Base-by-base conservation (phyloP, 2,113 vertebrate species). In the Onychorhynchus coronatus region DNA sequence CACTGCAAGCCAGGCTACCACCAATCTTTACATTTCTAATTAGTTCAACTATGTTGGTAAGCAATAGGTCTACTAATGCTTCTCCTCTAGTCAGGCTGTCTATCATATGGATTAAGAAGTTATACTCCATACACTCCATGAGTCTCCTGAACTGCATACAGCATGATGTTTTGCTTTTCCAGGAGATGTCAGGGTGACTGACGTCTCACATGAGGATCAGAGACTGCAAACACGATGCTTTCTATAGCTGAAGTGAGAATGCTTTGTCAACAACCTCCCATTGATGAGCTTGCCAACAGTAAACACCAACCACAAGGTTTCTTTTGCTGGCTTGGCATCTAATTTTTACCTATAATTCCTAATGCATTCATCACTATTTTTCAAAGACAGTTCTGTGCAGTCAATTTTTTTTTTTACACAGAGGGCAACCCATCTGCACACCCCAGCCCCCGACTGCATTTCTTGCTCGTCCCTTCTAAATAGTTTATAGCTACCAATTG, bases 371-470 rank as follows among this genome's bases (percentile, higher is more conserved):
- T 55, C 8, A 4, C 4, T 59, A 23, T 24, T 65, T 83, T 74
- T 41, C n/a, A 71, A 70, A 65, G 22, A n/a, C 2, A 55, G 31
- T 3, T 94, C 35, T 25, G 23, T 59, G 20, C 12, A 59, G 47
- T 19, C 15, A 68, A 21, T 16, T 22, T 9, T 15, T 24, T 35
- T 44, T 46, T 76, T 42, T 21, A 41, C 9, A 35, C 21, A 27
- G 30, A 42, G 1, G 3, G 4, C 9, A 41, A 37, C 6, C 2
- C 2, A 8, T 28, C 27, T 16, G 2, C 4, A 41, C n/a, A n/a
- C n/a, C n/a, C 39, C 39, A 41, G 1, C 23, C 27, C 4, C 8
- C 1, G 13, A 13, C 35, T 1, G 0, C 14, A 13, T 70, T 83
- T 74, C 62, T 53, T 39, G 6, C 8, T 25, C 49, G 5, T 75